Conservation (phyloP, 2,888 invertebrate species). For the Eulithis prunata region DNA sequence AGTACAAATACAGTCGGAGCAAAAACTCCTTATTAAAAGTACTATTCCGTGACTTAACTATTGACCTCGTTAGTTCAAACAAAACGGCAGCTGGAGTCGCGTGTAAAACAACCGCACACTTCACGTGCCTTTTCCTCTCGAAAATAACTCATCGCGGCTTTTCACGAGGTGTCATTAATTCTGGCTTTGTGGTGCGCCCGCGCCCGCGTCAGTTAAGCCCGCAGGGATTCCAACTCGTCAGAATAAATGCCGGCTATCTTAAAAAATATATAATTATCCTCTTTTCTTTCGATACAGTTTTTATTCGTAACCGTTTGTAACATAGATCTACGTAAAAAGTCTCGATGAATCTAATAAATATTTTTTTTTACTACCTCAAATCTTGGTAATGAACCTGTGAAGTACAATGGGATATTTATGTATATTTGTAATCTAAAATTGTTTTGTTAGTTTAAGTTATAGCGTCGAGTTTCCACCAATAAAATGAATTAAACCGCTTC, state of each 20-base stretch:
- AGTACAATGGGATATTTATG: too few species aligned
- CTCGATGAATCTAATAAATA: too few species aligned
- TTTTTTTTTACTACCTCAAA: too few species aligned
- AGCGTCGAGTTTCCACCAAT: too few species aligned
- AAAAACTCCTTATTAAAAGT: constrained; percentile 53
- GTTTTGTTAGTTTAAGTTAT: too few species aligned
- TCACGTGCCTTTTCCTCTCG: constrained; percentile 80
- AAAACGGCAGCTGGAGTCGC: constrained; percentile 60
- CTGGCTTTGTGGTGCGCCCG: constrained; percentile 63
- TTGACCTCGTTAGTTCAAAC: constrained; percentile 82
- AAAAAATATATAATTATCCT: too few species aligned
- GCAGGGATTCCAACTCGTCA: constrained; percentile 34
- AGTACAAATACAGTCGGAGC: constrained; percentile 21
- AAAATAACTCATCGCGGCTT: constrained; percentile 83
- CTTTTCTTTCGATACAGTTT: too few species aligned
- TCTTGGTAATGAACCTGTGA: too few species aligned
- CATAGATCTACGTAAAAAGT: too few species aligned
- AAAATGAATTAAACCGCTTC: too few species aligned
- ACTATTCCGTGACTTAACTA: constrained; percentile 66
- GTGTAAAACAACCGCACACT: constrained; percentile 79
- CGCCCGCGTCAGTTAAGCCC: constrained; percentile 46
- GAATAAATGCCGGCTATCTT: not conserved
- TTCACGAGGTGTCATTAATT: constrained; percentile 82
- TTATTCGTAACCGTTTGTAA: too few species aligned
- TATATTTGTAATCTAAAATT: too few species aligned